Evolutionary conservation across 1,140 invertebrate species (phyloP), one percentile per base, ranked within the genome.

Genomic region (Yoshiicerus persimilis): DNA sequence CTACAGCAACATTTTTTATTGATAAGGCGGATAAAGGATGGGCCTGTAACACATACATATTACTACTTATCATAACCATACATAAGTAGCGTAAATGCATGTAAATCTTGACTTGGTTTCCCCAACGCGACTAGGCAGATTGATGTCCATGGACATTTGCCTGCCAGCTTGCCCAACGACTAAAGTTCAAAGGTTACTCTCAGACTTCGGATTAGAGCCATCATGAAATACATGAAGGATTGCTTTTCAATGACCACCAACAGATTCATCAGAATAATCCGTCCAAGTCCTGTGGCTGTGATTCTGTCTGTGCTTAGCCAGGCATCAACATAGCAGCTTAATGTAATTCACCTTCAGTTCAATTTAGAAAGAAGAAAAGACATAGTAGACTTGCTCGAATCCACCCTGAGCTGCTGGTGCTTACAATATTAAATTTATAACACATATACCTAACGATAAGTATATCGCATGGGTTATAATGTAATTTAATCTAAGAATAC

Each of bases 171-270:
- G 20, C n/a, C 34, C 75, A 80, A 34, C 32, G 75, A 38, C 75
- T 80, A 38, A n/a, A 38, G 75, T 80, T 80, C 75, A 80, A 80
- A 80, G 75, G 75, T 80, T 38, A 80, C 1, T 80, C 75, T 34
- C 30, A 13, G 10, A 36, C 16, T 80, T 80, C 75, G 75, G 75
- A 38, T 80, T 80, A 80, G 27, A 80, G 75, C n/a, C 32, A 36
- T 80, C 75, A 32, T 84, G 47, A 47, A 84, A 56, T 84, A 56
- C 83, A 87, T 87, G 86, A 87, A 87, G 70, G 64, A 87, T 87
- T 87, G 86, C 34, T 87, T 87, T 87, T 77, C 86, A 87, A 87
- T 87, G 86, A 87, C 86, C 86, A 87, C 86, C 86, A 77, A 87
- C 86, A 56, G 86, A 77, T 70, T 66, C 75, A n/a, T 80, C 32